Base-by-base conservation (phyloP, 2,888 invertebrate species). In the Peribatodes rhomboidaria region DNA sequence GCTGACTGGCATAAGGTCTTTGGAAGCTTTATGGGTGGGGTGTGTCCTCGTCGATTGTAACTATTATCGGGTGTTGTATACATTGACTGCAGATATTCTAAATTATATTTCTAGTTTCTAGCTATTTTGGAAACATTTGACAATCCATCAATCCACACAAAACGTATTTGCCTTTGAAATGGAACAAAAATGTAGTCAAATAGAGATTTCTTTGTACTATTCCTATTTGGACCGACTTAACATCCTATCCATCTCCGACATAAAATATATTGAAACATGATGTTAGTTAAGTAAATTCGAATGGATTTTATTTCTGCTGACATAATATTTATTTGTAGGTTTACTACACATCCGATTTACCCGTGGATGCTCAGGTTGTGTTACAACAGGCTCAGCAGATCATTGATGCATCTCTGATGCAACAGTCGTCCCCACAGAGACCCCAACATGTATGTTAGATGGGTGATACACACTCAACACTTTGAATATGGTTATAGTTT, bases 371-470 rank as follows among this genome's bases (percentile, higher is more conserved):
- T 83, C 94, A 94, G 88, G 92, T 93, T 86, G 93, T 93, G 75
- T 93, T 94, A 84, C 94, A 94, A 88, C 94, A 94, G 78, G 89
- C 92, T 76, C 94, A 94, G 85, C 94, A 94, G 86, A 91, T 93
- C 84, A 92, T 94, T 88, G 94, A 94, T 83, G 90, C 93, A 88
- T 93, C 93, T 86, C 77, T 92, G 87, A 91, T 93, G 92, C 93
- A 92, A 89, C 93, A 92, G 84, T 83, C 90, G 78, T 84, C 92
- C 79, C 81, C 89, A 84, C 93, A 91, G 83, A 92, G 89, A 80
- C 89, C 92, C 69, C 93, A 92, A 91, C 94, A 94, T 92, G 94
- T 94, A 93, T 92, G 93, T 94, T 81, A 79, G 69, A 77, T 78
- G 81, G 83, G 80, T 81, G 83, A 78, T 76, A 83, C 85, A 85